These are phyloP conservation scores for Setophaga coronata DNA, from an alignment of 2,113 vertebrate genomes.

Conservation along the genomic window DNA sequence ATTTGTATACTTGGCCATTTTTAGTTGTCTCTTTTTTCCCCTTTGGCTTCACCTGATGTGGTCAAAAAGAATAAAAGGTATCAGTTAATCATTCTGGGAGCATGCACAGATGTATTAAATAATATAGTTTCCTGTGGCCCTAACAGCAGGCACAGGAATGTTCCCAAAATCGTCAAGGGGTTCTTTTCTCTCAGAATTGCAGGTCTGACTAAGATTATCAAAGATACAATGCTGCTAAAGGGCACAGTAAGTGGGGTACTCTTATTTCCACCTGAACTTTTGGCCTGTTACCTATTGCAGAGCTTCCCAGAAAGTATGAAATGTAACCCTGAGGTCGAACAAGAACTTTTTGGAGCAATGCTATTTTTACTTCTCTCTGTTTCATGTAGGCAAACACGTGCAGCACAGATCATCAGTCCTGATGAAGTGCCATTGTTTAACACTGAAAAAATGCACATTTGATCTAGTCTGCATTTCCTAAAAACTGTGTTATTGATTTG, in stretches of 20 bases:
- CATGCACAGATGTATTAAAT: background rate
- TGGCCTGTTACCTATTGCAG: background rate
- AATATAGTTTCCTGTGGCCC: background rate
- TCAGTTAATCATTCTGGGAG: background rate
- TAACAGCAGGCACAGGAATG: background rate
- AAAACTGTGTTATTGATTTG: conserved; percentile 50
- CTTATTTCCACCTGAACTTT: background rate
- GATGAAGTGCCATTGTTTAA: conserved; percentile 36
- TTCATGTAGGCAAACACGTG: background rate
- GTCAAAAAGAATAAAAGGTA: background rate
- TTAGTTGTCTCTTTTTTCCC: background rate
- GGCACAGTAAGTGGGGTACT: background rate
- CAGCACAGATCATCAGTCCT: background rate
- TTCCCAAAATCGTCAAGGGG: background rate
- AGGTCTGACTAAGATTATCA: background rate
- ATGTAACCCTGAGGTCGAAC: background rate
- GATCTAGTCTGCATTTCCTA: conserved; percentile 20
- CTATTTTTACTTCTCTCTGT: background rate
- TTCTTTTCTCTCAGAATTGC: background rate
- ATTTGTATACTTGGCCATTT: background rate
- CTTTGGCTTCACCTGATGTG: background rate
- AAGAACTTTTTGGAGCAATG: background rate
- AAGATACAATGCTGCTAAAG: background rate
- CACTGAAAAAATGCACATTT: conserved; percentile 32
- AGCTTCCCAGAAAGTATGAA: background rate